These are phyloP conservation scores for Drosophila infuscata DNA, from an alignment of 2,888 invertebrate species.

Conservation along the genomic window DNA sequence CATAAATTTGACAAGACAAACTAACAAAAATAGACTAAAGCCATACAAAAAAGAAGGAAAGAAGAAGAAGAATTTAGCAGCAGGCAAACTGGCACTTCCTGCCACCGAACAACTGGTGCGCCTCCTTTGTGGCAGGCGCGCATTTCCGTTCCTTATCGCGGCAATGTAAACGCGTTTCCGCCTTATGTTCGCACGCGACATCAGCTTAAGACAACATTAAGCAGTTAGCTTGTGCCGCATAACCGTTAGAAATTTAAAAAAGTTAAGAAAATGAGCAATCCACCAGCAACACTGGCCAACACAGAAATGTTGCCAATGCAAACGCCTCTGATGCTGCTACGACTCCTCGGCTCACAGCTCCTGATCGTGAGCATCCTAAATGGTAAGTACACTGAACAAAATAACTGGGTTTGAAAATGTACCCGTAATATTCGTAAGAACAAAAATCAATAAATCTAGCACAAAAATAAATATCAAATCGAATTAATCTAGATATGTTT, in stretches of 20 bases:
- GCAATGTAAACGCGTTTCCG: slow-evolving; percentile 78
- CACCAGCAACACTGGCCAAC: slow-evolving; percentile 16
- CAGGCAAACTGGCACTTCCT: slow-evolving; percentile 69
- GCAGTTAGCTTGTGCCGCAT: slow-evolving; percentile 71
- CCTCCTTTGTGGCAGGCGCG: slow-evolving; percentile 58
- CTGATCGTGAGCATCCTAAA: slow-evolving; percentile 46
- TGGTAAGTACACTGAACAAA: slow-evolving; percentile 48
- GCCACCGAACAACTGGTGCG: slow-evolving; percentile 19
- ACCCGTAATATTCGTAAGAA: neutral
- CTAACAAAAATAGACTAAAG: slow-evolving; percentile 29
- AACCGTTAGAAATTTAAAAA: slow-evolving; percentile 69
- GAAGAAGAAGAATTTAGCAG: slow-evolving; percentile 60
- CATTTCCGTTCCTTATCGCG: slow-evolving; percentile 80
- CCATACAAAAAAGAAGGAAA: slow-evolving; percentile 17
- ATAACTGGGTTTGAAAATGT: neutral
- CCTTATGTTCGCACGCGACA: slow-evolving; percentile 61
- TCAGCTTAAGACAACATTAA: slow-evolving; percentile 49
- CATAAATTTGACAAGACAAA: slow-evolving; percentile 43
- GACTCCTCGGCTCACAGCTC: slow-evolving; percentile 44
- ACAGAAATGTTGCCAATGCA: neutral
- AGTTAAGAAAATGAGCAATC: slow-evolving; percentile 78
- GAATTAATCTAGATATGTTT: neutral
- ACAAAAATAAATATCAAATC: neutral
- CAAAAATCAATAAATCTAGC: neutral
- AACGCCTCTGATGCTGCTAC: slow-evolving; percentile 23